Conservation (phyloP, 2,888 invertebrate species). For the Bedellia somnulentella region DNA sequence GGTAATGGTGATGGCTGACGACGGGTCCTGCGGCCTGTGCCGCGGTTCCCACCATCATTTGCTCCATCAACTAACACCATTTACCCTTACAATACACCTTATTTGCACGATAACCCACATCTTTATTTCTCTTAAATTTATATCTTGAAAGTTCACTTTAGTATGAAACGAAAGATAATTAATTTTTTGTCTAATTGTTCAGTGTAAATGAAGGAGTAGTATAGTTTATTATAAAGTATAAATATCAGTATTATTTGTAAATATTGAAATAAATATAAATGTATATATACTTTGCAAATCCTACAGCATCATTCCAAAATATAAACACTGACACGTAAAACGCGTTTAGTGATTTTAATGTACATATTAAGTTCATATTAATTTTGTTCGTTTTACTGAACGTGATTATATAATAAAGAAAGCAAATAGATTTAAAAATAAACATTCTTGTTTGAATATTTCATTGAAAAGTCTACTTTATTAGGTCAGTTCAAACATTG, state of each 20-base stretch:
- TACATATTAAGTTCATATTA: too few relatives aligned
- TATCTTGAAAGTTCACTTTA: background rate
- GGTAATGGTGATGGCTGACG: constrained; percentile 34
- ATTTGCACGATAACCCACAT: constrained; percentile 28
- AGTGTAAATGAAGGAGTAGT: too few relatives aligned
- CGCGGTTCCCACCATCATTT: constrained; percentile 41
- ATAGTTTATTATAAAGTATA: background rate
- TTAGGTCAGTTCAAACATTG: too few relatives aligned
- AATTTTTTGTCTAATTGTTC: too few relatives aligned
- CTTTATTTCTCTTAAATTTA: constrained; percentile 34
- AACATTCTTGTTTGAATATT: too few relatives aligned
- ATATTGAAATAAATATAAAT: constrained; percentile 1
- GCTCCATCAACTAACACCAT: constrained; percentile 22
- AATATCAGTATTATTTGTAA: background rate
- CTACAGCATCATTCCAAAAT: constrained; percentile 54
- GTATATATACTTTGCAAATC: constrained; percentile 28
- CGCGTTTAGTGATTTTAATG: background rate
- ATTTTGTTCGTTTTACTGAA: too few relatives aligned
- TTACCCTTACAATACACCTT: constrained; percentile 20
- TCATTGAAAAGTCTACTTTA: too few relatives aligned
- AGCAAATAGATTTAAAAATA: too few relatives aligned
- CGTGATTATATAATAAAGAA: too few relatives aligned
- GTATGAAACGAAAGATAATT: background rate
- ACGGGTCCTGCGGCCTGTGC: constrained; percentile 54
- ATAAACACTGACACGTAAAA: background rate